Conservation (phyloP, 2,797 vertebrate species). For the Pangasius djambal region DNA sequence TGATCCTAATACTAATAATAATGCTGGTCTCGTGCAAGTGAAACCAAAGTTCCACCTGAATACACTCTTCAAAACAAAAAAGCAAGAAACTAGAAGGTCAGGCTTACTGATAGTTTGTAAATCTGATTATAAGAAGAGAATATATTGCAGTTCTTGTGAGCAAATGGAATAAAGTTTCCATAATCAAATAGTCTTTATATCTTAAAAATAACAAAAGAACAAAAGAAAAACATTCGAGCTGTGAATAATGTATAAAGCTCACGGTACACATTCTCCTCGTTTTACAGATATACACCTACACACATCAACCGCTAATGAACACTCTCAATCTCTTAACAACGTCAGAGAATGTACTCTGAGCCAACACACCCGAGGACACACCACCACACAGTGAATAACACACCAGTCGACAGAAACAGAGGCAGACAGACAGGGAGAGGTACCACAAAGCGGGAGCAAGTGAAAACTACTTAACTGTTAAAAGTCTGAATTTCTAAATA, state of each 20-base stretch:
- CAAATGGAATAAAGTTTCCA: background rate
- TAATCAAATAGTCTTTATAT: background rate
- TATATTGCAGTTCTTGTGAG: background rate
- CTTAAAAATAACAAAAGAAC: background rate
- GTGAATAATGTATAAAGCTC: background rate
- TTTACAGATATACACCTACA: background rate
- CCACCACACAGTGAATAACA: background rate
- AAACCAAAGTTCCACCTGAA: slow-evolving; percentile 18
- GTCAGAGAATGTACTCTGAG: background rate
- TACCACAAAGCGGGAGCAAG: background rate
- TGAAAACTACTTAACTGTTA: background rate
- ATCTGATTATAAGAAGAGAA: background rate
- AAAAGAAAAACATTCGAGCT: background rate
- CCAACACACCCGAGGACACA: background rate
- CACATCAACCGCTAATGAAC: background rate
- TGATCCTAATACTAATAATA: slow-evolving; percentile 31
- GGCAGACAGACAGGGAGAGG: background rate
- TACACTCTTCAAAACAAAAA: background rate
- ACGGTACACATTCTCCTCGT: too few species aligned
- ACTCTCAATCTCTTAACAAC: background rate
- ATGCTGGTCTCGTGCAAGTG: background rate
- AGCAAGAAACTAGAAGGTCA: background rate
- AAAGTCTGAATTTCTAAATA: background rate
- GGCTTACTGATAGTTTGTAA: background rate
- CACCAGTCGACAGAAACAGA: background rate